These are phyloP conservation scores for Opisthocomus hoazin DNA, from an alignment of 2,113 vertebrate species.

Conservation along the genomic window DNA sequence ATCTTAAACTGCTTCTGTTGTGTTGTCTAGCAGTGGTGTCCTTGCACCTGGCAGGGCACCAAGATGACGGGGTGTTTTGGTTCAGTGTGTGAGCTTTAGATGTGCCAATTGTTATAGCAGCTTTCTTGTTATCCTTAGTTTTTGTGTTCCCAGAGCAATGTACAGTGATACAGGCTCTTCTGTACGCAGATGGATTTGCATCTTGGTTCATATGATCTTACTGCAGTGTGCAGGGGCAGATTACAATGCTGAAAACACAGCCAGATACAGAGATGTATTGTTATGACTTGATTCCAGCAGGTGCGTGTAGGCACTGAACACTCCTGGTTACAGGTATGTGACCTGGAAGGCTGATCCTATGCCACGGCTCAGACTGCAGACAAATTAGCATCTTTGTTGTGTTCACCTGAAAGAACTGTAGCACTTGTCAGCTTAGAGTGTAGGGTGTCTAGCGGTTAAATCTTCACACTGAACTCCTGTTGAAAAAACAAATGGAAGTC, in stretches of 20 bases:
- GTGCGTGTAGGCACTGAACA: not conserved
- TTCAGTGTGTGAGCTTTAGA: not conserved
- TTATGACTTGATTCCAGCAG: not conserved
- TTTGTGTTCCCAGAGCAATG: not conserved
- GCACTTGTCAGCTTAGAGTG: not conserved
- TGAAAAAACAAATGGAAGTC: not conserved
- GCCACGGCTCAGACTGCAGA: not conserved
- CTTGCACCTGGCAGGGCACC: not conserved
- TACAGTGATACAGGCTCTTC: not conserved
- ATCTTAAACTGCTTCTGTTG: not conserved
- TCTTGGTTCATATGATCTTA: not conserved
- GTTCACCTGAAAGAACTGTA: not conserved
- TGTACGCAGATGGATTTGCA: not conserved
- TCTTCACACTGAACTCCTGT: not conserved
- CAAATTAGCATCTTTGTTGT: not conserved
- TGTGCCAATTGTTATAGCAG: not conserved
- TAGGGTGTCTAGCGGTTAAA: not conserved
- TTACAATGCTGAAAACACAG: not conserved
- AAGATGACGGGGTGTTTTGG: not conserved
- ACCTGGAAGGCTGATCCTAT: not conserved
- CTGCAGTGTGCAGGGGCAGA: not conserved
- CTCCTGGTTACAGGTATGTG: accelerated
- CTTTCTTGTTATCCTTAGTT: not conserved
- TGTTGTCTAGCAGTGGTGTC: not conserved
- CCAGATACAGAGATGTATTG: not conserved